Percentiles rank a stretch among this genome's conserved stretches.
These are phyloP conservation scores for Onychomys leucogaster DNA, from an alignment of 2,797 vertebrate genomes.

Conservation along the genomic window DNA sequence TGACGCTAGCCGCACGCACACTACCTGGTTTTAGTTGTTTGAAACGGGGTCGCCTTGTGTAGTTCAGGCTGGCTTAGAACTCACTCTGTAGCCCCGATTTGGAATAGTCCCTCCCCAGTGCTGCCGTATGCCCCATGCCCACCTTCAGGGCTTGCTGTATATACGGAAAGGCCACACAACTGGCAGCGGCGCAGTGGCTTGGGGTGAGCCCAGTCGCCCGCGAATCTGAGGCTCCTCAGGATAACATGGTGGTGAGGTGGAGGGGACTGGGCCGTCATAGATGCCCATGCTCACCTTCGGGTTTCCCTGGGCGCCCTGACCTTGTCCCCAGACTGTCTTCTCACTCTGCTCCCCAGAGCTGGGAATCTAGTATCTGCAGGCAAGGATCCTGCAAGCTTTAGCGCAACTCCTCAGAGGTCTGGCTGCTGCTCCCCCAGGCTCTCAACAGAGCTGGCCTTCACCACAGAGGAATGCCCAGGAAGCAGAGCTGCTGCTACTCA, in stretches of 20 bases:
- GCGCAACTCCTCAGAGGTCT: too few relatives aligned
- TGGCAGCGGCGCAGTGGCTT: background rate
- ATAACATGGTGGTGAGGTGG: too few relatives aligned
- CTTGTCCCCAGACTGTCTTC: too few relatives aligned
- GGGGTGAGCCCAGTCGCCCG: background rate
- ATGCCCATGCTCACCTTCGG: background rate
- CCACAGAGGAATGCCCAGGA: background rate
- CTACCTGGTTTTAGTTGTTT: background rate
- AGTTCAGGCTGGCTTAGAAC: background rate
- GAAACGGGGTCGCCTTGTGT: too few relatives aligned
- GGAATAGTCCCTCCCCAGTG: background rate
- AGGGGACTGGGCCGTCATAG: background rate
- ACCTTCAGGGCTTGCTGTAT: background rate
- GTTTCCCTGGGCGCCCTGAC: background rate
- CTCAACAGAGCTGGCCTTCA: fast-evolving
- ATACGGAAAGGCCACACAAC: too few relatives aligned
- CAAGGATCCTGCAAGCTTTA: background rate
- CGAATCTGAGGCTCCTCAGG: background rate
- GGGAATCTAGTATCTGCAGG: background rate
- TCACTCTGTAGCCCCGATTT: background rate
- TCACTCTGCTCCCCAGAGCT: background rate
- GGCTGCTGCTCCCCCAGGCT: too few relatives aligned
- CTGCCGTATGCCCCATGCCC: background rate
- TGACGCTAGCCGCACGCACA: too few relatives aligned
- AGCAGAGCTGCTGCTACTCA: fast-evolving